phyloP scores from a whole-genome alignment of 1,140 invertebrate species.

The Eciton burchellii region DNA sequence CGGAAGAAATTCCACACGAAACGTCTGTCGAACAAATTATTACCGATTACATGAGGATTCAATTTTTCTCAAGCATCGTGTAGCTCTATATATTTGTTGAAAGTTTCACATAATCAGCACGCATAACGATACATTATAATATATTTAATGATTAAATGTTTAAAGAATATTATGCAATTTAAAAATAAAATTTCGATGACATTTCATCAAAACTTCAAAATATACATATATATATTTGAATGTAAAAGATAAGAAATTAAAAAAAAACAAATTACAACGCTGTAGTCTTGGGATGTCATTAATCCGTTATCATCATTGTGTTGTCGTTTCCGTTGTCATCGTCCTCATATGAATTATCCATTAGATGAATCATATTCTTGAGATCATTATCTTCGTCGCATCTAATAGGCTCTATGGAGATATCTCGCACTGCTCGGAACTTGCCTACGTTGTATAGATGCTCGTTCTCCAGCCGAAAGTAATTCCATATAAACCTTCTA shows the following conservation, averaged over 20 bases:
- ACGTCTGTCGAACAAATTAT: constrained; percentile 55
- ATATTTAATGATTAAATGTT: constrained; percentile 14
- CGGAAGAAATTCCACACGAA: constrained; percentile 92
- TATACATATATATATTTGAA: constrained; percentile 2
- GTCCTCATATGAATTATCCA: constrained; percentile 46
- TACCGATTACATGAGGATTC: constrained; percentile 32
- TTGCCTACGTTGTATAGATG: constrained; percentile 98
- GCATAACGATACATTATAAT: background rate
- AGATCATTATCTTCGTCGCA: constrained; percentile 82
- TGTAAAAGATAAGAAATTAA: constrained; percentile 28
- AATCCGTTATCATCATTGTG: constrained; percentile 31
- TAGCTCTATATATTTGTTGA: background rate
- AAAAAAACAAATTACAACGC: constrained; percentile 23
- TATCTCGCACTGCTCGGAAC: constrained; percentile 93
- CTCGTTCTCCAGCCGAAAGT: constrained; percentile 96
- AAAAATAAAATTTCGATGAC: background rate
- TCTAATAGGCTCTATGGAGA: constrained; percentile 93
- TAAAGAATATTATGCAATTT: background rate
- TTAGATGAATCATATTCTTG: constrained; percentile 50
- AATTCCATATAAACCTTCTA: constrained; percentile 95
- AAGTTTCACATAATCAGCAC: constrained; percentile 26
- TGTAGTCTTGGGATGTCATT: constrained; percentile 17
- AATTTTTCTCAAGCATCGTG: background rate
- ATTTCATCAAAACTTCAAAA: constrained; percentile 2
- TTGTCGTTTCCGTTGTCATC: constrained; percentile 13